Evolutionary conservation across 2,797 vertebrate species (phyloP).

Genomic region (Mormyrops boulengeri): DNA sequence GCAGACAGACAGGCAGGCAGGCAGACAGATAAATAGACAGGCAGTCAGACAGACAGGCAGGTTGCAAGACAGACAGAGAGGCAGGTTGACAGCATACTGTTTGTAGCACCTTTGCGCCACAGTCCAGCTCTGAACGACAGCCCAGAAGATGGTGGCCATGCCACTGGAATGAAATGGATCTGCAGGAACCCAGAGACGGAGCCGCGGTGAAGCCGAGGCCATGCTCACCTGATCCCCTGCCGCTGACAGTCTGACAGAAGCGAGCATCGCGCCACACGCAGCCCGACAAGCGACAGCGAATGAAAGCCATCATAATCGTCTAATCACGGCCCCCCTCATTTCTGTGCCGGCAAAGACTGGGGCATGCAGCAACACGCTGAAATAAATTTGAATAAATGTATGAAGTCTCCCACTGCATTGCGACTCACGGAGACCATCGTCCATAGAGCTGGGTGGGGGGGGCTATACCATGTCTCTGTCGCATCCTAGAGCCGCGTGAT

Average conservation of each 20-base stretch:
- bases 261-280: slow-evolving; percentile 26
- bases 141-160: slow-evolving; percentile 59
- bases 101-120: background rate
- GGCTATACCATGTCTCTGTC: background rate
- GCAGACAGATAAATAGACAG: too few relatives aligned
- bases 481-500: background rate
- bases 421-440: background rate
- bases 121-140: slow-evolving; percentile 44
- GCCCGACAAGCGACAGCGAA: background rate
- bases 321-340: background rate
- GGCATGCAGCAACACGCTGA: background rate
- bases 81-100: background rate
- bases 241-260: slow-evolving; percentile 20
- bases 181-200: slow-evolving; percentile 27
- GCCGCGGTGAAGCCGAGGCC: background rate
- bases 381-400: background rate
- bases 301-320: background rate
- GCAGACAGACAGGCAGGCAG: too few relatives aligned
- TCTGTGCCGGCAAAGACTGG: background rate
- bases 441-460: background rate
- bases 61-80: background rate
- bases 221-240: background rate
- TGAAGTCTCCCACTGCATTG: background rate
- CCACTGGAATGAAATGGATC: slow-evolving; percentile 44
- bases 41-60: background rate